Evolutionary conservation across 2,888 invertebrate species (phyloP), one percentile per base, ranked within the genome.

Genomic region (Molanna angustata): DNA sequence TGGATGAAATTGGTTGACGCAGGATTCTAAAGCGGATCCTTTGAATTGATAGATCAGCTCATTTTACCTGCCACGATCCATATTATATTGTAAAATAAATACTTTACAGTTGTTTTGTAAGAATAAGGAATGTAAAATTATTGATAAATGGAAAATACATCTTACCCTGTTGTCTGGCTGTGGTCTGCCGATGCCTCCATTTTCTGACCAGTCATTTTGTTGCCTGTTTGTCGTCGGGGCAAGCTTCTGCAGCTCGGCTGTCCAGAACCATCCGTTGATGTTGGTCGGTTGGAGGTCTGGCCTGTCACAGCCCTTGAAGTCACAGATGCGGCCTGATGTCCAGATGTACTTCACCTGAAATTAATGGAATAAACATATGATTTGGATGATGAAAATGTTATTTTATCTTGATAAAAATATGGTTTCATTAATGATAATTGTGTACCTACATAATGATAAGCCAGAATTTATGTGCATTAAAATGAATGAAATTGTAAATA

Each of bases 201-300:
- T 85, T 67, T 86, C 86, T 31, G 91, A 91, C 92, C 92, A 92
- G 72, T 92, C 92, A 69, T 89, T 91, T 67, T 91, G 90, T 48
- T 81, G 80, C 46, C 91, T 82, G 73, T 90, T 85, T 51, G 81
- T 88, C 49, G 90, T 86, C 42, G 92, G 88, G 1, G 92, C 88
- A 63, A 93, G 72, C 70, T 92, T 92, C 72, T 88, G 90, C 48
- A 89, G 81, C 63, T 85, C 90, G 31, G 88, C 90, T 17, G 92
- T 91, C 92, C 92, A 93, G 80, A 93, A 93, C 93, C 93, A 93
- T 32, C 93, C 93, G 66, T 92, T 90, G 59, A 91, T 71, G 49
- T 82, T 80, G 58, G 85, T 79, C 27, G 93, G 93, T 62, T 90
- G 85, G 61, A 93, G 76, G 68, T 93, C 93, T 21, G 88, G 82